Base-by-base conservation (phyloP, 2,113 vertebrate genomes). In the Halcyon malimbica region DNA sequence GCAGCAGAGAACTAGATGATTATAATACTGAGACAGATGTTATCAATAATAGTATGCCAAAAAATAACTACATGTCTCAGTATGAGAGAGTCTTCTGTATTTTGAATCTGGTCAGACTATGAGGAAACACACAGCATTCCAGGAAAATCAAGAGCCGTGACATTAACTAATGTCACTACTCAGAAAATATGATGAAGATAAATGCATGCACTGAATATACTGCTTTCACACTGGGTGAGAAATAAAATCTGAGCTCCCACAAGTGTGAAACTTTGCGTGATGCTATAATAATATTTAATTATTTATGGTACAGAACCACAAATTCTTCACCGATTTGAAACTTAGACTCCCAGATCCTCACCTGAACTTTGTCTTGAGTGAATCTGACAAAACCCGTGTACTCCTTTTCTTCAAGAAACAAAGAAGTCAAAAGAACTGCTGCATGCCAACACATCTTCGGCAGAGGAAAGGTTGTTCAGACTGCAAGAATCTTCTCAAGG, bases 11-110 rank as follows among this genome's bases (percentile, higher is more conserved):
- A 63, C n/a, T 67, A 65, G 86, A 77, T 93, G 86, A 77, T 93
- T 92, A 65, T 25, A 92, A 62, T 70, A 62, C 54, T 24, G 54
- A 93, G 92, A 90, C 95, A 97, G 93, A 94, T 94, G 95, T 95
- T 94, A 92, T 86, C 93, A 83, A 74, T 92, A 97, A 86, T 9
- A 86, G 51, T 16, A 77, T 46, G 46, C 86, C 89, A 92, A 94
- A 91, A 91, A 89, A 54, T 39, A 97, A 60, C 50, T 74, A 26
- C 71, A 56, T 44, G 33, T 68, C 83, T 93, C 80, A 89, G 56
- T 78, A 48, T 1, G 1, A 87, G 68, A 76, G 18, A 89, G 41
- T 67, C 54, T 48, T 75, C 65, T 41, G 9, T 50, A 80, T 77
- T 77, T 62, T 83, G 76, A 89, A 57, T 92, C 51, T 68, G 6